A percentile compares a stretch with the other conserved stretches of the same genome.
phyloP scores from a whole-genome alignment of 2,888 invertebrate species.

The Lasioglossum figueresi region DNA sequence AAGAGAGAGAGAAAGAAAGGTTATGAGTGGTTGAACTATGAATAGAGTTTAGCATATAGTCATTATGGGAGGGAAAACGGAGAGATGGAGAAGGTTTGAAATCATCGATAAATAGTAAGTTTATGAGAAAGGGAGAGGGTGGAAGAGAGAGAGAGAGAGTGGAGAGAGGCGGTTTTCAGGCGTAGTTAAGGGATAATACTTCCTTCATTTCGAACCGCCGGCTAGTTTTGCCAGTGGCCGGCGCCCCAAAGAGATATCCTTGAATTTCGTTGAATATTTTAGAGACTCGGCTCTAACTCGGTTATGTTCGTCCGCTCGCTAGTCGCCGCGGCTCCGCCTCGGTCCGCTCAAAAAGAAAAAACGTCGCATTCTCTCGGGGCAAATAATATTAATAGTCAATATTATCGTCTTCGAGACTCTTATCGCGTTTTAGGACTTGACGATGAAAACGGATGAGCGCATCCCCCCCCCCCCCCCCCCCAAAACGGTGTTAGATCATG shows the following conservation, averaged over 20 bases:
- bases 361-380: not conserved
- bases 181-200: slow-evolving; percentile 63
- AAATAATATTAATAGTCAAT: not conserved
- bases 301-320: slow-evolving; percentile 47
- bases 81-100: slow-evolving; percentile 66
- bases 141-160: not conserved
- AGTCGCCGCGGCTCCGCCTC: slow-evolving; percentile 19
- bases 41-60: slow-evolving; percentile 82
- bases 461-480: not conserved
- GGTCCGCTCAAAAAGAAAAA: not conserved
- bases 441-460: not conserved
- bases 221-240: slow-evolving; percentile 47
- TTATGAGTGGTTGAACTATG: slow-evolving; percentile 83
- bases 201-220: slow-evolving; percentile 62
- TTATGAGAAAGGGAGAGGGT: slow-evolving; percentile 46
- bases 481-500: not conserved
- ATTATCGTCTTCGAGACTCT: not conserved
- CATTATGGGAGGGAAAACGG: slow-evolving; percentile 57
- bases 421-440: not conserved
- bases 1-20: slow-evolving; percentile 60
- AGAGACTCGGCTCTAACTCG: slow-evolving; percentile 63
- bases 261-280: slow-evolving; percentile 63
- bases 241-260: slow-evolving; percentile 65
- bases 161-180: slow-evolving; percentile 58
- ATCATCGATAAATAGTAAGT: slow-evolving; percentile 72